A percentile compares a stretch with the other conserved stretches of the same genome.
Evolutionary conservation across 2,888 invertebrate genomes (phyloP).

Genomic region (Gymnosoma rotundatum): DNA sequence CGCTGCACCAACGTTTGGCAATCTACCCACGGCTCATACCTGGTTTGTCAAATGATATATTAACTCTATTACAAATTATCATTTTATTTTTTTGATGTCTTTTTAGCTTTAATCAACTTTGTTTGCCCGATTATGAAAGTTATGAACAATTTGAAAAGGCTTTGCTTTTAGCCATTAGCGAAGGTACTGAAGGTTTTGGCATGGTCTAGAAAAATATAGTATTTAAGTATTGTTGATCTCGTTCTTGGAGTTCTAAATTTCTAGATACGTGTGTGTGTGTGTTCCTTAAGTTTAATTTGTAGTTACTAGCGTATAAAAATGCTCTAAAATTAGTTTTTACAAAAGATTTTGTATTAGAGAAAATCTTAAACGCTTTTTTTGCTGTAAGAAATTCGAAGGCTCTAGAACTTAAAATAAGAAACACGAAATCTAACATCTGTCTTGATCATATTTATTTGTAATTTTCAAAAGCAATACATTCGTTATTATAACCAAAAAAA

Average conservation of each 20-base stretch:
- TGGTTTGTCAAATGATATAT: constrained; percentile 85
- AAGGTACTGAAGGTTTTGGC: constrained; percentile 97
- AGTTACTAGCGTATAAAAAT: constrained; percentile 65
- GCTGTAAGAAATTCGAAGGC: constrained; percentile 59
- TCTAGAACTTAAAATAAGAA: constrained; percentile 32
- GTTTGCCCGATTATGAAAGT: constrained; percentile 96
- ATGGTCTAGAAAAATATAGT: constrained; percentile 78
- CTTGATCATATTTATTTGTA: constrained; percentile 30
- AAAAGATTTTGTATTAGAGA: constrained; percentile 43
- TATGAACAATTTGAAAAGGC: constrained; percentile 97
- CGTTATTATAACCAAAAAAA: constrained; percentile 5
- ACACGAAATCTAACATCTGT: constrained; percentile 7
- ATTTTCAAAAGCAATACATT: constrained; percentile 62
- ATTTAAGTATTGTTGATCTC: constrained; percentile 63
- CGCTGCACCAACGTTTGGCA: constrained; percentile 94
- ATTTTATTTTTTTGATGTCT: constrained; percentile 36
- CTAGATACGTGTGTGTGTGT: too few species aligned
- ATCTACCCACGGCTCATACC: constrained; percentile 96
- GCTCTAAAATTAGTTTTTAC: constrained; percentile 57
- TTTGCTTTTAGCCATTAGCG: constrained; percentile 94
- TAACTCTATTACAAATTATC: background rate
- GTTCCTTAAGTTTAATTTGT: constrained; percentile 68
- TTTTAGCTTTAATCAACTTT: constrained; percentile 95
- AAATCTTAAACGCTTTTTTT: constrained; percentile 58
- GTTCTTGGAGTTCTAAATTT: constrained; percentile 54